Base-by-base conservation (phyloP, 2,888 invertebrate species). In the Oxyscelio sp. region DNA sequence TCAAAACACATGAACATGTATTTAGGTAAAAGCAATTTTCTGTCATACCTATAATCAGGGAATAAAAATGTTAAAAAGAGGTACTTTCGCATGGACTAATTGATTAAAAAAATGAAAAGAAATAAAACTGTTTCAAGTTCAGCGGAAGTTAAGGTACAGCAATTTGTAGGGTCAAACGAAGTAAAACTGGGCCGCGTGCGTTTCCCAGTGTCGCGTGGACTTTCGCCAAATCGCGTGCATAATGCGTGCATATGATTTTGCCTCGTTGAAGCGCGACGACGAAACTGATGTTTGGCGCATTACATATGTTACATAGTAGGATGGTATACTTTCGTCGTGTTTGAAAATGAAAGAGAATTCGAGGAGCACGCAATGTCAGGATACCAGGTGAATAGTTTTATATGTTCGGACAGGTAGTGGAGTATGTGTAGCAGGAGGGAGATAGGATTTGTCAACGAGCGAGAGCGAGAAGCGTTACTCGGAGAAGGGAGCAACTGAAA, bases 351-450 rank as follows among this genome's bases (percentile, higher is more conserved):
- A 73, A 22, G 82, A 83, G 83, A 78, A 65, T 70, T 82, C 66
- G 79, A 87, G 82, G 70, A 66, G 79, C 89, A 90, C 89, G 90
- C 89, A 88, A 89, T 80, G 77, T 56, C 71, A 43, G 48, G 78
- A 74, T 79, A 86, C 85, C 87, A 87, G 87, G 87, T 87, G 88
- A 89, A 89, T 83, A 85, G 85, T 66, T 79, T 79, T 63, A 71
- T 73, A 34, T 65, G 48, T 77, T 48, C 71, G 50, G 66, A 65
- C 83, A 85, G 81, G 85, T 86, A 86, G n/a, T n/a, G n/a, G 71
- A 54, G 65, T 71, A 66, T 63, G 59, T 24, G 48, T 74, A 80
- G 78, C 43, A 31, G 73, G 68, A 66, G 66, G 58, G 58, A 27
- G 79, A 58, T 38, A 43, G 34, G 21, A 31, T 48, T 5, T 48